phyloP scores from a whole-genome alignment of 2,113 vertebrate genomes.

The Labeo rohita region DNA sequence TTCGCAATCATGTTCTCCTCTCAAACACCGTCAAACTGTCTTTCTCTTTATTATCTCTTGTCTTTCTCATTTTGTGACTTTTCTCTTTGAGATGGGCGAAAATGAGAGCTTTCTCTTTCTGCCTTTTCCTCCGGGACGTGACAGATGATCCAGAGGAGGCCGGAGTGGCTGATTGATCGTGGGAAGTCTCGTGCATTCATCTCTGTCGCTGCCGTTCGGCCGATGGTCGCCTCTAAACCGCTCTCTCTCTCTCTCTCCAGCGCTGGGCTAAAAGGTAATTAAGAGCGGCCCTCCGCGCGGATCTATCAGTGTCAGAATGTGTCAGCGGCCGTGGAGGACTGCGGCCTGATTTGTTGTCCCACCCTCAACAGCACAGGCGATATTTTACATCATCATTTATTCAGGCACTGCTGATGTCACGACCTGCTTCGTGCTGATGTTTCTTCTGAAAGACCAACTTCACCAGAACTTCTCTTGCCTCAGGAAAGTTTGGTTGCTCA shows the following conservation, averaged over 20 bases:
- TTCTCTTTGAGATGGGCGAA: background rate
- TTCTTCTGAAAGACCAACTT: slow-evolving; percentile 8
- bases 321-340: slow-evolving; percentile 27
- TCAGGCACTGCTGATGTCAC: slow-evolving; percentile 23
- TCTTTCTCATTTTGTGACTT: background rate
- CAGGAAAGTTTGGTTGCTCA: background rate
- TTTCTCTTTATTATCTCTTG: slow-evolving; percentile 9
- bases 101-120: slow-evolving; percentile 31
- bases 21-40: background rate
- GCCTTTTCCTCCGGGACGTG: slow-evolving; percentile 46
- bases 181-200: slow-evolving; percentile 66
- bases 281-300: slow-evolving; percentile 53
- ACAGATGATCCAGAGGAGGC: slow-evolving; percentile 70
- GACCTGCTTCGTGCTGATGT: slow-evolving; percentile 17
- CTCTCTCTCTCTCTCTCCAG: slow-evolving; percentile 52
- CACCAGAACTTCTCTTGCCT: slow-evolving; percentile 13
- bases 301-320: slow-evolving; percentile 57
- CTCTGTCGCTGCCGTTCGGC: slow-evolving; percentile 56
- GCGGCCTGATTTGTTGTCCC: slow-evolving; percentile 56
- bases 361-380: slow-evolving; percentile 42
- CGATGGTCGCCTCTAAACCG: slow-evolving; percentile 54
- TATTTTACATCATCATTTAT: slow-evolving; percentile 57
- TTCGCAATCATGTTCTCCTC: slow-evolving; percentile 13
- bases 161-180: slow-evolving; percentile 69
- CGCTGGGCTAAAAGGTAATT: slow-evolving; percentile 58